Evolutionary conservation across 2,113 vertebrate genomes (phyloP).

Genomic region (Rhombomys opimus): DNA sequence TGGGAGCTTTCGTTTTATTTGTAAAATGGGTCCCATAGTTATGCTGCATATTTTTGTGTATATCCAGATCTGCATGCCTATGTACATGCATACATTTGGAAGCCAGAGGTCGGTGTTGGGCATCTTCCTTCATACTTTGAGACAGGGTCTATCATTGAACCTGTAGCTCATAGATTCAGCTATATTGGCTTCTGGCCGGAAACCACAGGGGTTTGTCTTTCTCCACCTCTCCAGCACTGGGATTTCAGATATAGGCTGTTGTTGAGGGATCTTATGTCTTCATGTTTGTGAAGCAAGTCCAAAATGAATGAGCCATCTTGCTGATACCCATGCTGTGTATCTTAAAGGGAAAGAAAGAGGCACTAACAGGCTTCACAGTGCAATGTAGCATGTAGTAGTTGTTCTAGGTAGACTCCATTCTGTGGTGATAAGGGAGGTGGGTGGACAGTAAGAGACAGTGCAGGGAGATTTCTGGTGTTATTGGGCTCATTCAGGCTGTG

Average conservation of each 20-base stretch:
- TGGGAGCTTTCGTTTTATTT: background rate
- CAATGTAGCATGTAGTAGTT: background rate
- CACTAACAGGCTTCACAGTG: background rate
- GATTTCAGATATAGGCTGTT: background rate
- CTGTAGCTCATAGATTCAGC: background rate
- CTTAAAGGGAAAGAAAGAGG: background rate
- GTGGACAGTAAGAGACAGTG: background rate
- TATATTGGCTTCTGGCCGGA: background rate
- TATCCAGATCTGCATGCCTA: background rate
- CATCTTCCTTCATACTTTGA: background rate
- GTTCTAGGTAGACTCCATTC: background rate
- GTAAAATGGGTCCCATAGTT: background rate
- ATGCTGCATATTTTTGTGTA: background rate
- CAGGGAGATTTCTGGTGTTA: background rate
- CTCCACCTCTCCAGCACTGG: background rate
- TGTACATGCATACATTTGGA: background rate
- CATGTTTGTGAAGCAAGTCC: background rate
- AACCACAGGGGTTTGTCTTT: background rate
- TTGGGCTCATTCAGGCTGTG: background rate
- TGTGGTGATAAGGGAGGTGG: background rate
- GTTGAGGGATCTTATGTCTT: background rate
- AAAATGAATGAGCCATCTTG: background rate
- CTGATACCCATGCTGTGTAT: background rate
- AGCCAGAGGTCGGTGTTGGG: background rate
- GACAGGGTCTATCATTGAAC: background rate